phyloP scores from a whole-genome alignment of 2,113 vertebrate genomes.

The Lamprotornis superbus region DNA sequence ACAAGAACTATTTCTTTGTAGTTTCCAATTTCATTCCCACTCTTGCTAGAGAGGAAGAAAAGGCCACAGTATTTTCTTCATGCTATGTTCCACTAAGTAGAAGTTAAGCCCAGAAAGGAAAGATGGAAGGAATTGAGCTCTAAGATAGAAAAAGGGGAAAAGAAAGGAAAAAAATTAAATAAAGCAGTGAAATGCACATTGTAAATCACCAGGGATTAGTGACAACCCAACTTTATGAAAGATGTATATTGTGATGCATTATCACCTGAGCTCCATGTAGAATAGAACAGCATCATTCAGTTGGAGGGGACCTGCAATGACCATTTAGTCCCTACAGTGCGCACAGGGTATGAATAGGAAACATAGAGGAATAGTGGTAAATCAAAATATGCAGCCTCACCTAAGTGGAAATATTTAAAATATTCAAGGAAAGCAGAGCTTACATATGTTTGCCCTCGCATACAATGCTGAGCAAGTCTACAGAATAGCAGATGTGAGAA shows the following conservation, averaged over 20 bases:
- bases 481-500: background rate
- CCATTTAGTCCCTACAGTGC: background rate
- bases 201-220: background rate
- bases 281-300: background rate
- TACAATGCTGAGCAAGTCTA: background rate
- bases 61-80: fast-evolving
- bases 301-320: background rate
- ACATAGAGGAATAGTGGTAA: background rate
- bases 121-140: background rate
- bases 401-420: background rate
- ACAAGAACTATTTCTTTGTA: background rate
- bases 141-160: background rate
- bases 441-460: background rate
- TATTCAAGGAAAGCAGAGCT: background rate
- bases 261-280: background rate
- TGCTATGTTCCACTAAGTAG: background rate
- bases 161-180: background rate
- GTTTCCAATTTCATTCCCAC: background rate
- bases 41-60: fast-evolving
- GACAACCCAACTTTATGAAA: background rate
- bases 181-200: background rate
- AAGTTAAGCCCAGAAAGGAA: background rate
- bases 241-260: background rate
- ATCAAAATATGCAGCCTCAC: background rate
- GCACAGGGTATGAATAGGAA: background rate